Conservation (phyloP, 2,888 invertebrate genomes). For the Drosophila prolongata region DNA sequence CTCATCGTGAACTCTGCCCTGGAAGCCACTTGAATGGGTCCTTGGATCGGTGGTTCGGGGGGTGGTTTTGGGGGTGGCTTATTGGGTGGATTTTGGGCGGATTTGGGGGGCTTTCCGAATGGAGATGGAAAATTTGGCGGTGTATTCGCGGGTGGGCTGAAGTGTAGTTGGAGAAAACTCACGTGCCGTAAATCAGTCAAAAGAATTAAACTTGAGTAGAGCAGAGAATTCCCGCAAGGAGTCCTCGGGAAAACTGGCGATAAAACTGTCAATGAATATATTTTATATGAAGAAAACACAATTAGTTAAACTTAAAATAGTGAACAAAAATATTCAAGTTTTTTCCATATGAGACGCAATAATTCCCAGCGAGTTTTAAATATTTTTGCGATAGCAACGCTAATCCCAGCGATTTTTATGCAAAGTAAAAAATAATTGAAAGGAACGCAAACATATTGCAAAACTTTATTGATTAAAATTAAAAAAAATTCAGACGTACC, state of each 20-base stretch:
- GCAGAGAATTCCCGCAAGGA: conserved; percentile 7
- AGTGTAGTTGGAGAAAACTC: conserved; percentile 1
- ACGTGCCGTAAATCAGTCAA: conserved; percentile 37
- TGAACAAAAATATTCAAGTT: no score
- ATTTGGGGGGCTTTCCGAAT: neutral
- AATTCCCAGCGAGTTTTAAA: no score
- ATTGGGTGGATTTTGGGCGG: neutral
- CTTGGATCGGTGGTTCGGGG: conserved; percentile 4
- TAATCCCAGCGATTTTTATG: no score
- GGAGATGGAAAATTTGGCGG: neutral
- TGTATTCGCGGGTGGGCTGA: neutral
- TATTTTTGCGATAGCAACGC: no score
- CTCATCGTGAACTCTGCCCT: conserved; percentile 13
- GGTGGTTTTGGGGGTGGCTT: neutral
- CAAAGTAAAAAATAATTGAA: no score
- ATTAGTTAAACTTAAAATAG: neutral
- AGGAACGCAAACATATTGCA: no score
- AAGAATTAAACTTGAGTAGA: conserved; percentile 14
- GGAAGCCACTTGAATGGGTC: conserved; percentile 23
- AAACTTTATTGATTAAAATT: no score
- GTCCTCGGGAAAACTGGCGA: conserved; percentile 14
- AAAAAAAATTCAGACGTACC: no score
- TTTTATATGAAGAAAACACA: no score
- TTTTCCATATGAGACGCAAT: no score
- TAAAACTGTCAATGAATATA: conserved; percentile 35